Evolutionary conservation across 2,888 invertebrate species (phyloP).

Genomic region (Rutpela maculata): DNA sequence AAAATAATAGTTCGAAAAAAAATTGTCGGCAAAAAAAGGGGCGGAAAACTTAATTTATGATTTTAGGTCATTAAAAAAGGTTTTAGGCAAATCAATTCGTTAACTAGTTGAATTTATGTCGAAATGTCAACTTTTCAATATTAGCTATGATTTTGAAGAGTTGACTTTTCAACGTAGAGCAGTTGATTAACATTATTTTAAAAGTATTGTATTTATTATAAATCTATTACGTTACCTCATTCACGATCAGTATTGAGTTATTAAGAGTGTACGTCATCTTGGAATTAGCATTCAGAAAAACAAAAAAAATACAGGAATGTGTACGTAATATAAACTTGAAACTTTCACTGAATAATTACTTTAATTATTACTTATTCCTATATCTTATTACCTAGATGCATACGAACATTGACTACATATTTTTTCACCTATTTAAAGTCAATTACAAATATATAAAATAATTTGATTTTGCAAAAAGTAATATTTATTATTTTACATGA

Average conservation of each 20-base stretch:
- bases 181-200: too few species aligned
- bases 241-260: not conserved
- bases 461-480: not conserved
- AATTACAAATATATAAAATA: not conserved
- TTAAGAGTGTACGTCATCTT: not conserved
- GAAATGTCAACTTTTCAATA: too few species aligned
- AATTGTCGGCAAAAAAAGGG: too few species aligned
- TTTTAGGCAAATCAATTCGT: too few species aligned
- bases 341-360: conserved; percentile 25
- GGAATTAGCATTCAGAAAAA: not conserved
- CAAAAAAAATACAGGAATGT: conserved; percentile 10
- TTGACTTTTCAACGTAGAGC: too few species aligned
- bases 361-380: conserved; percentile 9
- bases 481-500: too few species aligned
- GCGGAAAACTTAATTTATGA: too few species aligned
- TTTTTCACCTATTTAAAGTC: not conserved
- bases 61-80: too few species aligned
- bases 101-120: too few species aligned
- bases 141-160: too few species aligned
- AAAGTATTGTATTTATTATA: too few species aligned
- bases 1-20: too few species aligned
- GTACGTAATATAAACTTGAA: conserved; percentile 20
- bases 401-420: not conserved
- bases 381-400: not conserved
- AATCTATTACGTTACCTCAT: not conserved